Conservation (phyloP, 2,888 invertebrate genomes). For the Monopis laevigella region DNA sequence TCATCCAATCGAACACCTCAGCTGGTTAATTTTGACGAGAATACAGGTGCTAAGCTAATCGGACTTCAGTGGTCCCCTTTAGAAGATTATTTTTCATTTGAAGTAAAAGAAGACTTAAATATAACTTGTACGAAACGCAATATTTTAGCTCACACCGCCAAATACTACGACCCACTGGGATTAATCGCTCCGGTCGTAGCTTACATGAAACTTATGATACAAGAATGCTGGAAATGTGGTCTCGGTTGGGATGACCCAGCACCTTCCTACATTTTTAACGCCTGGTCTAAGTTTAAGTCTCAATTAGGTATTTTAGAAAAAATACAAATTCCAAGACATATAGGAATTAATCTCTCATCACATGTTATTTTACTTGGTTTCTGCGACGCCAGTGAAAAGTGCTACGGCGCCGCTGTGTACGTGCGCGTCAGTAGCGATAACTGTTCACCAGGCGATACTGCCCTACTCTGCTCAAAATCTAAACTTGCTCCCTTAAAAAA, state of each 20-base stretch:
- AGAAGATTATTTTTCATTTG: slow-evolving; percentile 6
- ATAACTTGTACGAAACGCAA: slow-evolving; percentile 9
- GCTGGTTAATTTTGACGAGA: not conserved
- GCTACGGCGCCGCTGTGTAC: slow-evolving; percentile 10
- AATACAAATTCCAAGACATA: slow-evolving; percentile 6
- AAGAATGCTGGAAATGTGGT: slow-evolving; percentile 6
- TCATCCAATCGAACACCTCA: not conserved
- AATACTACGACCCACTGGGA: slow-evolving; percentile 3
- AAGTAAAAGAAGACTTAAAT: not conserved
- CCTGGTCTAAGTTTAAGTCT: slow-evolving; percentile 2
- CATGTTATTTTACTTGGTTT: slow-evolving; percentile 7
- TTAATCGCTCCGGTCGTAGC: slow-evolving; percentile 1
- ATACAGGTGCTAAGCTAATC: slow-evolving; percentile 4
- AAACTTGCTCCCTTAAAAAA: slow-evolving; percentile 11
- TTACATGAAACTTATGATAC: slow-evolving; percentile 8
- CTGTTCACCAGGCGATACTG: not conserved
- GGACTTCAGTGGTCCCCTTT: slow-evolving; percentile 6
- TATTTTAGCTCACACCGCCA: slow-evolving; percentile 2
- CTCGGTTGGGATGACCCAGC: slow-evolving; percentile 8
- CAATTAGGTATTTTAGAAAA: not conserved
- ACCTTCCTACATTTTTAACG: not conserved
- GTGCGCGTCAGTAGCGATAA: not conserved
- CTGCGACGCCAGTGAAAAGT: slow-evolving; percentile 4
- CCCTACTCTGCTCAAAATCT: slow-evolving; percentile 5
- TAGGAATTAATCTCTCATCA: not conserved